Evolutionary conservation across 2,113 vertebrate genomes (phyloP).

Genomic region (Typhlomys cinereus): DNA sequence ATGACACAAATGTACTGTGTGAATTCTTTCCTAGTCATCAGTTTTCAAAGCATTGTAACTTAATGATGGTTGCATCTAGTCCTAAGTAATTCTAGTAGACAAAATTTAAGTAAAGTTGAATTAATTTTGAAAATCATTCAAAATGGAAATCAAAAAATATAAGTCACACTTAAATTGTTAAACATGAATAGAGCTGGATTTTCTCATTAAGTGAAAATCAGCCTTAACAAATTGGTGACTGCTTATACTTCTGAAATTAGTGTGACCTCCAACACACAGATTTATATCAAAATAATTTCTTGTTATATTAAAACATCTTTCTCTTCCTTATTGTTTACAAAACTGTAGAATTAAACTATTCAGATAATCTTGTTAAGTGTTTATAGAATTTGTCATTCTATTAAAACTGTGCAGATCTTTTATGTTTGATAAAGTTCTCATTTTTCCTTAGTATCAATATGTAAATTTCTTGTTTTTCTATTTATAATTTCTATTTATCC

Average conservation of each 20-base stretch:
- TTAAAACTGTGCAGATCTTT: background rate
- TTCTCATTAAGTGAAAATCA: background rate
- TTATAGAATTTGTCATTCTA: background rate
- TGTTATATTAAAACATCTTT: background rate
- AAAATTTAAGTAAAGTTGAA: background rate
- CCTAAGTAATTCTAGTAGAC: background rate
- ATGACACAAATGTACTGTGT: background rate
- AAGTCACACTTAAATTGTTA: background rate
- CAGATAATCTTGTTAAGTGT: background rate
- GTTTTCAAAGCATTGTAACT: background rate
- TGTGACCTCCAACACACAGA: background rate
- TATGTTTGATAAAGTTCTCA: background rate
- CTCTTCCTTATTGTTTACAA: background rate
- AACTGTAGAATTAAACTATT: slow-evolving; percentile 1
- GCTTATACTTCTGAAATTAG: background rate
- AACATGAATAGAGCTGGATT: background rate
- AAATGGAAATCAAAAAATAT: background rate
- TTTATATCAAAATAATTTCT: background rate
- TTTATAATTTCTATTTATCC: background rate
- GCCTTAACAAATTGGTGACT: background rate
- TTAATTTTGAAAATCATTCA: background rate
- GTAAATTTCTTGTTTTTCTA: background rate
- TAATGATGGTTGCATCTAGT: background rate
- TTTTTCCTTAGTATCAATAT: background rate
- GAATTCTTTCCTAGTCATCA: background rate